phyloP scores from a whole-genome alignment of 2,888 invertebrate genomes.

The Lathronympha strigana region DNA sequence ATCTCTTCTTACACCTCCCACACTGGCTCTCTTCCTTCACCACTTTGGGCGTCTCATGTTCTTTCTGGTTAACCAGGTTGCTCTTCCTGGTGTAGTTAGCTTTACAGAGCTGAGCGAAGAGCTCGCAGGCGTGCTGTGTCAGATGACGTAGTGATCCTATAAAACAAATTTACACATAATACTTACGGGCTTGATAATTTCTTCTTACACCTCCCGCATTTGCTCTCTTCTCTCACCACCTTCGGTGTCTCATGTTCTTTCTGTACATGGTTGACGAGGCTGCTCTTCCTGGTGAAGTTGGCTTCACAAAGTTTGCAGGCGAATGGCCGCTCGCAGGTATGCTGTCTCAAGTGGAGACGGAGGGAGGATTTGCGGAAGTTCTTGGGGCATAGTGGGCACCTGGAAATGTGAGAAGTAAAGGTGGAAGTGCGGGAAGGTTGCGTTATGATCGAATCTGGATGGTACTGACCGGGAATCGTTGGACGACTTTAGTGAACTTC shows the following conservation, averaged over 20 bases:
- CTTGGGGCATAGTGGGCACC: conserved; percentile 88
- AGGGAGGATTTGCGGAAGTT: conserved; percentile 87
- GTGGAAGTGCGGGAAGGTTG: too few relatives aligned
- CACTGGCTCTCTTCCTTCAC: too few relatives aligned
- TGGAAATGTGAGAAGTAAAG: too few relatives aligned
- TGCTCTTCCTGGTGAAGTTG: conserved; percentile 87
- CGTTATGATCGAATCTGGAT: too few relatives aligned
- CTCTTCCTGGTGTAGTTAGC: too few relatives aligned
- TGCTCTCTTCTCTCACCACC: conserved; percentile 50
- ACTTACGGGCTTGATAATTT: conserved; percentile 64
- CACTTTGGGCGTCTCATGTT: too few relatives aligned
- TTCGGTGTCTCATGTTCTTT: conserved; percentile 69
- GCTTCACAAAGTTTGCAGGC: conserved; percentile 86
- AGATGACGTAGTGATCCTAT: conserved; percentile 79
- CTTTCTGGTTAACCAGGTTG: too few relatives aligned
- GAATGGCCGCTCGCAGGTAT: conserved; percentile 90
- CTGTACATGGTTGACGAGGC: conserved; percentile 85
- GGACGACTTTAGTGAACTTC: too few relatives aligned
- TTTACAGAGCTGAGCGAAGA: conserved; percentile 86
- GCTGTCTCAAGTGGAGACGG: conserved; percentile 87
- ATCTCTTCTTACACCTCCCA: too few relatives aligned
- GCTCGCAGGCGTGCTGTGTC: conserved; percentile 89
- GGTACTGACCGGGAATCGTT: too few relatives aligned
- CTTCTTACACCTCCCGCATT: conserved; percentile 60
- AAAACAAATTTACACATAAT: conserved; percentile 9